Conservation (phyloP, 2,113 vertebrate genomes). For the Tylochromis polylepis region DNA sequence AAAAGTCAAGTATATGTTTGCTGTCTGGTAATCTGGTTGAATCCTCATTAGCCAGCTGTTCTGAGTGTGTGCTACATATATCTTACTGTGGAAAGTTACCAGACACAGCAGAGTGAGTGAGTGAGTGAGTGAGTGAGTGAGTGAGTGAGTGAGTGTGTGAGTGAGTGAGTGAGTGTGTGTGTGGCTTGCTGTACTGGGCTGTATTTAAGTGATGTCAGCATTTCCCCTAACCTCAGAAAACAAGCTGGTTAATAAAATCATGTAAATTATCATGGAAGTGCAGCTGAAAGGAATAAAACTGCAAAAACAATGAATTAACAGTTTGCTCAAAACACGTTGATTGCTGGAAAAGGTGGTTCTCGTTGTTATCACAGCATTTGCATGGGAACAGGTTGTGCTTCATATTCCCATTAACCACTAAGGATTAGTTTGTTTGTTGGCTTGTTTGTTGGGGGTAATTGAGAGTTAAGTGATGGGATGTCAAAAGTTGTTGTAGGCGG, state of each 20-base stretch:
- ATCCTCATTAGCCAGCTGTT: not conserved
- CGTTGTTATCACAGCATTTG: not conserved
- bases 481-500: not conserved
- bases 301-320: not conserved
- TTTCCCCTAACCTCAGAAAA: not conserved
- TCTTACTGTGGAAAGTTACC: constrained; percentile 12
- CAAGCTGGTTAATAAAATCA: not conserved
- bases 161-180: not conserved
- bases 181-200: not conserved
- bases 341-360: not conserved
- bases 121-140: not conserved
- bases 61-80: not conserved
- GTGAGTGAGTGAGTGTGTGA: accelerated
- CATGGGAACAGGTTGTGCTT: not conserved
- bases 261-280: not conserved
- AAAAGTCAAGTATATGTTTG: not conserved
- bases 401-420: not conserved
- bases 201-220: not conserved
- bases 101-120: not conserved
- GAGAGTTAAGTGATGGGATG: not conserved
- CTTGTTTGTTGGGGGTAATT: not conserved
- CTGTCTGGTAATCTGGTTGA: not conserved
- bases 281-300: not conserved
- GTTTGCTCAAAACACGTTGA: not conserved
- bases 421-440: not conserved